These are phyloP conservation scores for Triplophysa yarkandensis DNA, from an alignment of 2,797 vertebrate genomes.

Conservation along the genomic window DNA sequence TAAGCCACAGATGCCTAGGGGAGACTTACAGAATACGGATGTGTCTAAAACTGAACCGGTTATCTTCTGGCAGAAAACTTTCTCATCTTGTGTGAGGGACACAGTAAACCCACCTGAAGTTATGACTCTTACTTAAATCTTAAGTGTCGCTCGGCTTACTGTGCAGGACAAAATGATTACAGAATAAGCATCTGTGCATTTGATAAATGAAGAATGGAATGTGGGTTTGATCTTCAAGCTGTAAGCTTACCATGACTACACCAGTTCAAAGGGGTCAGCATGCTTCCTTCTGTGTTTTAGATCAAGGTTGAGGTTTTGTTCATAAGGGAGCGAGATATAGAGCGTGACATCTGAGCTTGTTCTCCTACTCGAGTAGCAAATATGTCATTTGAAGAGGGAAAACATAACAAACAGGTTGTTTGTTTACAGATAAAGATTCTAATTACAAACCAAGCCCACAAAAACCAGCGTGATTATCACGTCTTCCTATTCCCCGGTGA, in stretches of 20 bases:
- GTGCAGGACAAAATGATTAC: background rate
- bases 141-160: background rate
- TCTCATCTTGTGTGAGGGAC: conserved; percentile 28
- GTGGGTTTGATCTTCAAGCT: background rate
- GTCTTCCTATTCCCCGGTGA: conserved; percentile 41
- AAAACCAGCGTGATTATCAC: conserved; percentile 53
- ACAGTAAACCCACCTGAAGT: background rate
- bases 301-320: conserved; percentile 36
- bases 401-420: conserved; percentile 60
- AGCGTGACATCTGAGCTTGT: conserved; percentile 50
- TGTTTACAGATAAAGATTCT: conserved; percentile 58
- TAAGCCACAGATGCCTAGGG: conserved; percentile 43
- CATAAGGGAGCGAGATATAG: conserved; percentile 34
- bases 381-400: conserved; percentile 46
- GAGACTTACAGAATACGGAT: conserved; percentile 34
- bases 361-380: conserved; percentile 30
- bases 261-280: background rate
- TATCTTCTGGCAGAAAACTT: conserved; percentile 18
- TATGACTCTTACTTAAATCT: background rate
- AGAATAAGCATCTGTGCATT: background rate
- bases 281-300: background rate
- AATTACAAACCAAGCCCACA: conserved; percentile 58
- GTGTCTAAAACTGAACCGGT: conserved; percentile 41
- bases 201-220: background rate
- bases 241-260: background rate